phyloP scores from a whole-genome alignment of 2,888 invertebrate genomes.

The Podotricha telesiphe region DNA sequence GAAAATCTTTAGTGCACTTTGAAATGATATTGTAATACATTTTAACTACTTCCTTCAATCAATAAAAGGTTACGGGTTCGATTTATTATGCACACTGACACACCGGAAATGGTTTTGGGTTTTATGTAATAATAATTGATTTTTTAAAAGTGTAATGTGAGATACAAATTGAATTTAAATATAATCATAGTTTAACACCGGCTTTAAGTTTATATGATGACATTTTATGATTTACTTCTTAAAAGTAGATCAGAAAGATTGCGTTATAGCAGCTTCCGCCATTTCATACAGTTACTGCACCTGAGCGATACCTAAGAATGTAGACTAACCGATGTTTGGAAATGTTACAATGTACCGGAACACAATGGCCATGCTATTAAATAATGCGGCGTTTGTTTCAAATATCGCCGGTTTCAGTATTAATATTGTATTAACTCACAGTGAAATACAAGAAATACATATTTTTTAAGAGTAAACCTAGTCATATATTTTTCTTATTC shows the following conservation, averaged over 20 bases:
- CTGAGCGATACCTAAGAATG: conserved; percentile 17
- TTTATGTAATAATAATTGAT: conserved; percentile 2
- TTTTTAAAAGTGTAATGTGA: not conserved
- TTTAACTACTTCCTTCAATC: conserved; percentile 10
- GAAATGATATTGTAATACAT: conserved; percentile 1
- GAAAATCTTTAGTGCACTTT: not conserved
- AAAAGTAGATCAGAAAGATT: conserved; percentile 24
- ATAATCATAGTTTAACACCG: not conserved
- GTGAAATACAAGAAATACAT: not conserved
- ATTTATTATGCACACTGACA: conserved; percentile 6
- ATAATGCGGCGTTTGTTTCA: conserved; percentile 13
- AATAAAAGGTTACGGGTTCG: conserved; percentile 2
- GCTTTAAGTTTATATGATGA: not conserved
- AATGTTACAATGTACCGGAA: conserved; percentile 22
- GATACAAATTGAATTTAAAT: not conserved
- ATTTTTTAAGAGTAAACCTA: too few species aligned
- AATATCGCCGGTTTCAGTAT: conserved; percentile 10
- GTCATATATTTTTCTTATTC: too few species aligned
- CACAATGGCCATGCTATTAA: conserved; percentile 17
- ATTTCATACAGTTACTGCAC: conserved; percentile 23
- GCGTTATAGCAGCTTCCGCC: conserved; percentile 16
- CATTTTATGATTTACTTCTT: conserved; percentile 3
- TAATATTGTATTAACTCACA: not conserved
- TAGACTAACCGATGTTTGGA: conserved; percentile 26
- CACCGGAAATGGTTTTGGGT: not conserved